These are phyloP conservation scores for Limnodromus scolopaceus DNA, from an alignment of 2,797 vertebrate species.

Conservation along the genomic window DNA sequence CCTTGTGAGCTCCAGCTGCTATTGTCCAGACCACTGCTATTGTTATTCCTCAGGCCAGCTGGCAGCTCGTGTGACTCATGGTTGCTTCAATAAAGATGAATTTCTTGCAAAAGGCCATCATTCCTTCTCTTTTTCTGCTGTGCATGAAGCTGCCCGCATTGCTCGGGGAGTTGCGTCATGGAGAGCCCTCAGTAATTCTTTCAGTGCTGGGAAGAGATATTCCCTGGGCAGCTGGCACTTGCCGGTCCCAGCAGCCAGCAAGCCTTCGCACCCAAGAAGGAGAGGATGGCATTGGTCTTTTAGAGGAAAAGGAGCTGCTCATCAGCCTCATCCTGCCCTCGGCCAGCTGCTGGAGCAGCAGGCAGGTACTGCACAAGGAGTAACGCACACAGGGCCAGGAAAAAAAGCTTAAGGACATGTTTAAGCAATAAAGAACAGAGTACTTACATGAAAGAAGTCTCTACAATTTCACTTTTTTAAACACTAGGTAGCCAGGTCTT, in stretches of 20 bases:
- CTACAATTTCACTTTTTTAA: neutral
- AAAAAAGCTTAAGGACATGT: neutral
- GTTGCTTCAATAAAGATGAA: slow-evolving; percentile 40
- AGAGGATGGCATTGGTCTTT: neutral
- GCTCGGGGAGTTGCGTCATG: neutral
- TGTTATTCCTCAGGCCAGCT: slow-evolving; percentile 20
- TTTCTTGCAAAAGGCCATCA: slow-evolving; percentile 19
- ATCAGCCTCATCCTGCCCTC: neutral
- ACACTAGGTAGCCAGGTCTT: neutral
- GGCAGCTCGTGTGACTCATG: neutral
- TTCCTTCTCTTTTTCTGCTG: neutral
- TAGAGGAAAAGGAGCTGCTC: neutral
- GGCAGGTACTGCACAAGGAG: neutral
- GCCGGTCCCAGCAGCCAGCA: neutral
- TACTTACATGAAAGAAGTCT: neutral
- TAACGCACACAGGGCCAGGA: neutral
- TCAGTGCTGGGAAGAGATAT: neutral
- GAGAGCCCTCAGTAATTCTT: neutral
- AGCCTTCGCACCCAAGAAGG: neutral
- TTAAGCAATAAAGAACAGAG: neutral
- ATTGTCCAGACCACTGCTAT: neutral
- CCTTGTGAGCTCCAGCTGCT: slow-evolving; percentile 15
- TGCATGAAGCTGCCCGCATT: neutral
- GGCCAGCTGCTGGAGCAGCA: neutral
- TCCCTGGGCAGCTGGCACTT: neutral